Conservation (phyloP, 2,888 invertebrate species). For the Lathronympha strigana region DNA sequence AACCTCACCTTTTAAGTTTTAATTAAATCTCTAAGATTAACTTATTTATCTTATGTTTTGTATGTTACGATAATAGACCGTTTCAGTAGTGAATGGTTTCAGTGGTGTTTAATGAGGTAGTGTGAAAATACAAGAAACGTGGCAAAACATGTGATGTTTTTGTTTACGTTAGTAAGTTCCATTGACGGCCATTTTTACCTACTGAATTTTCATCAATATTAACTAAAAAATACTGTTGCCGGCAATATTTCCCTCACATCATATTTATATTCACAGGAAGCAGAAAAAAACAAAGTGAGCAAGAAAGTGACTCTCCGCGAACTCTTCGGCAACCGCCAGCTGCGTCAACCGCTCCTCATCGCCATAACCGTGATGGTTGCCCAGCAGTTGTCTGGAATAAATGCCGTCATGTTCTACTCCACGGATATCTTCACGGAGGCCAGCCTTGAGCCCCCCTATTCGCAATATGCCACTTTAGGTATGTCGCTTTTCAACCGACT, state of each 20-base stretch:
- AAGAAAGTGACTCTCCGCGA: conserved; percentile 87
- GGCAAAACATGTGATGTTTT: too few relatives aligned
- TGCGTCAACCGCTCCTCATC: conserved; percentile 91
- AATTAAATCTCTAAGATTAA: too few relatives aligned
- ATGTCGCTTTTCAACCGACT: background rate
- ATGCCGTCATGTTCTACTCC: conserved; percentile 94
- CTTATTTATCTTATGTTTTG: too few relatives aligned
- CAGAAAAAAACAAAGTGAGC: conserved; percentile 83
- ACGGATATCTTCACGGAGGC: conserved; percentile 91
- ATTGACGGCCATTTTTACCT: too few relatives aligned
- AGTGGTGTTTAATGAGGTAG: too few relatives aligned
- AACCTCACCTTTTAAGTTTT: too few relatives aligned
- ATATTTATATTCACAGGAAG: conserved; percentile 60
- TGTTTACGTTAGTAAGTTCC: too few relatives aligned
- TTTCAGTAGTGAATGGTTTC: too few relatives aligned
- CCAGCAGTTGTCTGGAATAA: conserved; percentile 95
- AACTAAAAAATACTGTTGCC: background rate
- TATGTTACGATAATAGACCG: too few relatives aligned
- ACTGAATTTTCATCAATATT: too few relatives aligned
- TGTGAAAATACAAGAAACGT: too few relatives aligned
- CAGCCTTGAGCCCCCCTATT: conserved; percentile 82
- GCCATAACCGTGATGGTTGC: conserved; percentile 93
- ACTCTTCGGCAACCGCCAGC: conserved; percentile 87
- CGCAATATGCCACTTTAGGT: conserved; percentile 91
- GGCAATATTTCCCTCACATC: background rate